These are phyloP conservation scores for Toxotes jaculatrix DNA, from an alignment of 2,113 vertebrate genomes.

Conservation along the genomic window DNA sequence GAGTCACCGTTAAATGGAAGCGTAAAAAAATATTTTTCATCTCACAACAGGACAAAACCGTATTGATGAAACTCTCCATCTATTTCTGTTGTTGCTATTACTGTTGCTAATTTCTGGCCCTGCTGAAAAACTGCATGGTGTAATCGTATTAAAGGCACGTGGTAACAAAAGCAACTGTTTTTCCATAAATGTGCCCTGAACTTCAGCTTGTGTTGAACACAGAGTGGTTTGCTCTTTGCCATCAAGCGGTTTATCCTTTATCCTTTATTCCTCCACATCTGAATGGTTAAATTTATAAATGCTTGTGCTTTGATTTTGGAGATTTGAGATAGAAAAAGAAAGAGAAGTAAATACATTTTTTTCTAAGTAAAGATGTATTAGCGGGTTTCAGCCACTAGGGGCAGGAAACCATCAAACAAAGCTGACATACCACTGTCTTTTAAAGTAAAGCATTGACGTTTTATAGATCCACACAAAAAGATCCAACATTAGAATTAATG, in stretches of 20 bases:
- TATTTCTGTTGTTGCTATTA: background rate
- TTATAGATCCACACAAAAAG: too few relatives aligned
- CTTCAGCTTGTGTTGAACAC: background rate
- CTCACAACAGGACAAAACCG: background rate
- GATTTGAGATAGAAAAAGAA: too few relatives aligned
- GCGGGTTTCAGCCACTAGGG: background rate
- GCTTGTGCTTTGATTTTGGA: background rate
- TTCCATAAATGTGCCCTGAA: background rate
- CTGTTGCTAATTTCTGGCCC: background rate
- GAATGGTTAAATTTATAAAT: too few relatives aligned
- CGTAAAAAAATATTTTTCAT: background rate
- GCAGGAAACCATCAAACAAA: background rate
- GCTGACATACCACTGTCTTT: too few relatives aligned
- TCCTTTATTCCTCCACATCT: too few relatives aligned
- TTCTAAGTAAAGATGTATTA: background rate
- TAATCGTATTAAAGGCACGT: background rate
- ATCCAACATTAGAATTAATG: too few relatives aligned
- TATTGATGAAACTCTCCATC: background rate
- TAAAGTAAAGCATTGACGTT: too few relatives aligned
- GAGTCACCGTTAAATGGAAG: background rate
- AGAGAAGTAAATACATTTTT: background rate
- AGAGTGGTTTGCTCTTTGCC: background rate
- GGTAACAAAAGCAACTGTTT: background rate
- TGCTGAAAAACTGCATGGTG: background rate
- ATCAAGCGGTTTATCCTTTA: too few relatives aligned